These are phyloP conservation scores for Ailurus styani DNA, from an alignment of 2,113 vertebrate genomes.

Conservation along the genomic window DNA sequence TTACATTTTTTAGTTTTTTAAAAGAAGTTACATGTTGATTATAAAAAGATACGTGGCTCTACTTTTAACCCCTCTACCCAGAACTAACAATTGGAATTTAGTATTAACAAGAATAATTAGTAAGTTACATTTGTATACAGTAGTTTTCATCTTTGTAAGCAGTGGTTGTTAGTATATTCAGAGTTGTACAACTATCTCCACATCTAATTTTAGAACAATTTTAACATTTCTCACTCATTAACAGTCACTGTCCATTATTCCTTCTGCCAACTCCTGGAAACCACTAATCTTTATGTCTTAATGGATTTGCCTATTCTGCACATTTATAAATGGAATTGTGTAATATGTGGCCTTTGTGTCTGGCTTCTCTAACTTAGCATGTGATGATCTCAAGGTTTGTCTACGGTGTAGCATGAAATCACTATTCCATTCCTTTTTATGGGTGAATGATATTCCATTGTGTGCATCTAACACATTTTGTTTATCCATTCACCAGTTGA, in stretches of 20 bases:
- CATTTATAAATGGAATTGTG: background rate
- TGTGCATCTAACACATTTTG: background rate
- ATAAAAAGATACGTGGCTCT: background rate
- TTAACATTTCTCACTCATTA: background rate
- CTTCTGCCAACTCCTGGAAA: background rate
- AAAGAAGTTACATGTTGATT: background rate
- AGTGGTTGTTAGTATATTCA: background rate
- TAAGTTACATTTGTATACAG: background rate
- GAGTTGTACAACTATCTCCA: background rate
- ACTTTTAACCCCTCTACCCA: background rate
- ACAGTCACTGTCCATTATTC: background rate
- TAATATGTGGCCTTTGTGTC: background rate
- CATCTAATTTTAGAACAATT: slow-evolving; percentile 14
- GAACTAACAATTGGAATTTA: background rate
- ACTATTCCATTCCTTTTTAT: background rate
- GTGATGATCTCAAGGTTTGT: background rate
- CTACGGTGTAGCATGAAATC: background rate
- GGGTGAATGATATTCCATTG: background rate
- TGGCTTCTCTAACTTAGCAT: background rate
- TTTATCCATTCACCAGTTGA: background rate
- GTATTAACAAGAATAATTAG: background rate
- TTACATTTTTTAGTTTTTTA: background rate
- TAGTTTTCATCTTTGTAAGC: background rate
- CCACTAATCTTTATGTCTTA: background rate
- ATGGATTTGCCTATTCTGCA: background rate